Percentiles rank a stretch among this genome's conserved stretches.
Evolutionary conservation across 2,113 vertebrate genomes (phyloP).

Genomic region (Heterotilapia buettikoferi): DNA sequence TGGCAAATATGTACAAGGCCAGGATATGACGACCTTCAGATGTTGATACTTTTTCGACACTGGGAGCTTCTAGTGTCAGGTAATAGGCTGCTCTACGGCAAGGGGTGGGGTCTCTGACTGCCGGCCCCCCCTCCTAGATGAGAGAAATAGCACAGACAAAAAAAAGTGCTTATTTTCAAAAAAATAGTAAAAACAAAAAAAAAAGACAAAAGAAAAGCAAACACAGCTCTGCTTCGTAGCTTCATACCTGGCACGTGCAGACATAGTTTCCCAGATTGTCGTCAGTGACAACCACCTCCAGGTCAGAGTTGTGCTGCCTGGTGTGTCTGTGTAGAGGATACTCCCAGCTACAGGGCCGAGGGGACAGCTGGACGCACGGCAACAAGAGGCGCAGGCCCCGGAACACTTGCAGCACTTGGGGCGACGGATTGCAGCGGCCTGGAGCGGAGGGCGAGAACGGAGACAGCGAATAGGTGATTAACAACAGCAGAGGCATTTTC

Average conservation of each 20-base stretch:
- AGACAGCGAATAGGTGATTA: neutral
- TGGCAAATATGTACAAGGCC: constrained; percentile 68
- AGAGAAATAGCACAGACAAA: neutral
- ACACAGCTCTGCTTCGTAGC: fast-evolving
- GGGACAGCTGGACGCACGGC: constrained; percentile 74
- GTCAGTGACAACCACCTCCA: constrained; percentile 73
- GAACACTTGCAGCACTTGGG: constrained; percentile 42
- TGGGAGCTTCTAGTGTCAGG: constrained; percentile 61
- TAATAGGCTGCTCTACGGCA: constrained; percentile 75
- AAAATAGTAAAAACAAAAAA: neutral
- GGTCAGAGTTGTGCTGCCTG: constrained; percentile 65
- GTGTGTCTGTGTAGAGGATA: constrained; percentile 63
- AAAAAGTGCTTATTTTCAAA: neutral
- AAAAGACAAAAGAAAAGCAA: neutral
- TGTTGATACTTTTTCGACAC: neutral
- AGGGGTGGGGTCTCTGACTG: constrained; percentile 45
- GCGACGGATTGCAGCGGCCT: constrained; percentile 48
- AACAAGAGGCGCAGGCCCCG: constrained; percentile 60
- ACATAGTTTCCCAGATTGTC: constrained; percentile 73
- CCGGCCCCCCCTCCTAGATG: constrained; percentile 46
- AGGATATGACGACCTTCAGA: constrained; percentile 42
- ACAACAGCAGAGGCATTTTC: neutral
- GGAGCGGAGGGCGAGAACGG: neutral
- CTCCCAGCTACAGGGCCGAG: constrained; percentile 78
- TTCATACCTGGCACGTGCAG: constrained; percentile 75